Evolutionary conservation across 2,797 vertebrate genomes (phyloP).

Genomic region (Tragelaphus eurycerus): DNA sequence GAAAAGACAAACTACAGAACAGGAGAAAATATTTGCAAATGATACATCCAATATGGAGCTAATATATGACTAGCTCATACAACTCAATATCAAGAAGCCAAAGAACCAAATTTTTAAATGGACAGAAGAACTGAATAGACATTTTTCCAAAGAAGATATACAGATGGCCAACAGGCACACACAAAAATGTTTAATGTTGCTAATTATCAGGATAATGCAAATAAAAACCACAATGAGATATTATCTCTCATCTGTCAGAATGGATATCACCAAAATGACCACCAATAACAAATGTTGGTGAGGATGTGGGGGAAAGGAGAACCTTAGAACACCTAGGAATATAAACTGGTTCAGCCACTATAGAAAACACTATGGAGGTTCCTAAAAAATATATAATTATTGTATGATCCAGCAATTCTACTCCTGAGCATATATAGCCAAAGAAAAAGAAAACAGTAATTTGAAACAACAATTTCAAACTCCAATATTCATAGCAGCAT

Average conservation of each 20-base stretch:
- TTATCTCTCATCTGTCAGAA: neutral
- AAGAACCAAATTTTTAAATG: neutral
- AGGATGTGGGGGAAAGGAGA: neutral
- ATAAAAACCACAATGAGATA: neutral
- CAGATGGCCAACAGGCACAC: neutral
- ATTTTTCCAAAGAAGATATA: neutral
- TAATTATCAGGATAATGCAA: neutral
- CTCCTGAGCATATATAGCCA: neutral
- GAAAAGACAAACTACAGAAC: neutral
- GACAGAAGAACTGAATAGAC: neutral
- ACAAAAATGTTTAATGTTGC: neutral
- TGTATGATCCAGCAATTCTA: neutral
- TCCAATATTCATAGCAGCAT: neutral
- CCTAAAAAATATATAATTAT: neutral
- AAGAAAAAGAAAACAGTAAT: neutral
- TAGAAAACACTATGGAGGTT: neutral
- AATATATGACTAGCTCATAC: neutral
- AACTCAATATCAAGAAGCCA: neutral
- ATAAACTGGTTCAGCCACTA: neutral
- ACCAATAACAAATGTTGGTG: neutral
- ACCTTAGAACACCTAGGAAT: neutral
- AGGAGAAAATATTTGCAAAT: neutral
- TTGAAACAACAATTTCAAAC: neutral
- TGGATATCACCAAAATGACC: neutral
- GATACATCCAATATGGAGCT: neutral